Percentiles rank a stretch among this genome's conserved stretches.
Evolutionary conservation across 2,888 invertebrate species (phyloP).

Genomic region (Pollenia angustigena): DNA sequence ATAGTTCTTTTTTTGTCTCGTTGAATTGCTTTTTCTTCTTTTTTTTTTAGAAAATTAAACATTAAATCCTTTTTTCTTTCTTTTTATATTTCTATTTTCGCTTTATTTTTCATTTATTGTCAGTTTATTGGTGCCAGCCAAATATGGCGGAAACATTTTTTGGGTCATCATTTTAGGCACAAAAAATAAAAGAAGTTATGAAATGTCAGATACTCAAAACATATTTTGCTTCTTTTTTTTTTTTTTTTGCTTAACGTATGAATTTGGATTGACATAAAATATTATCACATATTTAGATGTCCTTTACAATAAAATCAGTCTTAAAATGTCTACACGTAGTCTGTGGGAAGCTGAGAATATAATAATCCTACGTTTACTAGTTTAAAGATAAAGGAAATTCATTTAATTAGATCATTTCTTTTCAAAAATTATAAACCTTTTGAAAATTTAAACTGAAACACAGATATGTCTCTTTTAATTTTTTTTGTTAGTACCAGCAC

Average conservation of each 20-base stretch:
- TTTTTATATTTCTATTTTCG: conserved; percentile 24
- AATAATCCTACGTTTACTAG: no score
- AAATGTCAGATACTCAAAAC: not conserved
- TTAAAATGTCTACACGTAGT: not conserved
- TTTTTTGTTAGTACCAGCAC: no score
- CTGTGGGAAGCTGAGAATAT: no score
- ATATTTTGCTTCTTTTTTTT: not conserved
- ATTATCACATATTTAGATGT: conserved; percentile 13
- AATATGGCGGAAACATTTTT: conserved; percentile 39
- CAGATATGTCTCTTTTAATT: no score
- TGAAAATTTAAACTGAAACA: no score
- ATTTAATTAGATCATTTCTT: no score
- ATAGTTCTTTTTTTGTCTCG: conserved; percentile 27
- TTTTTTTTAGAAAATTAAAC: conserved; percentile 34
- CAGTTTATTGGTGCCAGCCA: conserved; percentile 67
- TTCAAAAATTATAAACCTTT: no score
- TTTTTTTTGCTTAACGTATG: not conserved
- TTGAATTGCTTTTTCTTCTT: not conserved
- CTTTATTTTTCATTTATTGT: conserved; percentile 51
- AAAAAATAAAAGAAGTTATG: conserved; percentile 31
- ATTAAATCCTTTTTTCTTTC: conserved; percentile 9
- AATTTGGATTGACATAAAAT: conserved; percentile 3
- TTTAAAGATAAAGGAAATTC: no score
- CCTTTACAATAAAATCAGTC: not conserved
- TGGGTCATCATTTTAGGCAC: conserved; percentile 47